These are phyloP conservation scores for Leucophenga maculata DNA, from an alignment of 2,888 invertebrate species.

Conservation along the genomic window DNA sequence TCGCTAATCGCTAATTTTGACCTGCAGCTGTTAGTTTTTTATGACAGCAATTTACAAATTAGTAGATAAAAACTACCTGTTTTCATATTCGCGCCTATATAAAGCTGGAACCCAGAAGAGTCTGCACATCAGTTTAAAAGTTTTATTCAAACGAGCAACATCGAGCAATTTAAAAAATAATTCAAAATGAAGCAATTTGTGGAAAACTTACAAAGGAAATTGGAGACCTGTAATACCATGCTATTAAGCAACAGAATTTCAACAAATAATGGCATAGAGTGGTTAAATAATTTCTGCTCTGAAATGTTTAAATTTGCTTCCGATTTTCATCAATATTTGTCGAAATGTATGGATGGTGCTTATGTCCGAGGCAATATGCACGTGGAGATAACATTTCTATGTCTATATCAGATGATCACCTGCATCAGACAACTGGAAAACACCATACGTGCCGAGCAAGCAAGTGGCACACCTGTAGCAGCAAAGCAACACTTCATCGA, in stretches of 20 bases:
- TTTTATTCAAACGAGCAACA: too few species aligned
- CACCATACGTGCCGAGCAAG: conserved; percentile 56
- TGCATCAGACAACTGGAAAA: conserved; percentile 67
- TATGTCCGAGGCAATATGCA: conserved; percentile 43
- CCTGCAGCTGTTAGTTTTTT: too few species aligned
- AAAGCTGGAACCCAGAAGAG: too few species aligned
- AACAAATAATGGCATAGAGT: background rate
- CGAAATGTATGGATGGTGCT: background rate
- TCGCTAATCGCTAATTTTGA: too few species aligned
- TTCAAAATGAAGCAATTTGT: background rate
- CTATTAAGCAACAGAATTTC: background rate
- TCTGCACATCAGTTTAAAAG: too few species aligned
- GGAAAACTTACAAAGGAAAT: background rate
- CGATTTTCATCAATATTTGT: conserved; percentile 56
- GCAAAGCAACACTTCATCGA: conserved; percentile 66
- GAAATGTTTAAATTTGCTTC: conserved; percentile 60
- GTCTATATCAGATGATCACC: conserved; percentile 65
- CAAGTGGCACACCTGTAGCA: conserved; percentile 40
- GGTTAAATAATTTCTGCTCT: conserved; percentile 60
- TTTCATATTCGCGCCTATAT: too few species aligned
- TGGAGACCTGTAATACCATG: background rate
- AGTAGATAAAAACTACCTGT: too few species aligned
- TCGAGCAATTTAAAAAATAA: background rate
- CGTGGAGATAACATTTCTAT: conserved; percentile 63
- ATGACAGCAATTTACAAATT: too few species aligned